Conservation (phyloP, 2,888 invertebrate genomes). For the Leptopilina myrica region DNA sequence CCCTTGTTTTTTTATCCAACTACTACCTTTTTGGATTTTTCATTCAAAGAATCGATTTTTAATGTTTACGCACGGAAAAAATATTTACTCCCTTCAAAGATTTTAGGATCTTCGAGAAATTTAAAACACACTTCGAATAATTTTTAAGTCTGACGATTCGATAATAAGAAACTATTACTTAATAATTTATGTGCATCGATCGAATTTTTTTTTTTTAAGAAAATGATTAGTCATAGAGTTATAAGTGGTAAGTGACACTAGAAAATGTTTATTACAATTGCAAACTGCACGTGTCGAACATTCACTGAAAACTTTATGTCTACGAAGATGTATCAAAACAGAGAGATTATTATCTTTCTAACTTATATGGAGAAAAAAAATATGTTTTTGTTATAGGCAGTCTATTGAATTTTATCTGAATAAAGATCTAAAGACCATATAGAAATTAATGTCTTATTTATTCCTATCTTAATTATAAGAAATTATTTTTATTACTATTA, state of each 20-base stretch:
- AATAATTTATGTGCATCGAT: constrained; percentile 22
- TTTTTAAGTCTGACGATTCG: not conserved
- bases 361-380: constrained; percentile 10
- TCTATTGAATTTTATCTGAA: no score
- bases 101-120: no score
- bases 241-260: constrained; percentile 43
- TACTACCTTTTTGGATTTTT: not conserved
- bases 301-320: constrained; percentile 44
- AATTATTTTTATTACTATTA: no score
- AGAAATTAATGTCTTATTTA: no score
- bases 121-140: not conserved
- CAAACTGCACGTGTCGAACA: constrained; percentile 49
- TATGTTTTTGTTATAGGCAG: constrained; percentile 4
- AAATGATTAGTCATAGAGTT: constrained; percentile 43
- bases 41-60: no score
- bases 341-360: constrained; percentile 1
- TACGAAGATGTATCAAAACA: constrained; percentile 22
- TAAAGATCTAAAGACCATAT: no score
- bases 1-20: not conserved
- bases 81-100: no score
- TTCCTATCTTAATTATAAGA: no score
- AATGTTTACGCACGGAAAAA: no score
- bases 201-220: constrained; percentile 18
- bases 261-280: constrained; percentile 38
- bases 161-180: not conserved